Percentiles rank a stretch among this genome's conserved stretches.
These are phyloP conservation scores for Pseudorhiza aurosa DNA, from an alignment of 30 jellyfish, hydroid and myxozoan species.

Conservation along the genomic window DNA sequence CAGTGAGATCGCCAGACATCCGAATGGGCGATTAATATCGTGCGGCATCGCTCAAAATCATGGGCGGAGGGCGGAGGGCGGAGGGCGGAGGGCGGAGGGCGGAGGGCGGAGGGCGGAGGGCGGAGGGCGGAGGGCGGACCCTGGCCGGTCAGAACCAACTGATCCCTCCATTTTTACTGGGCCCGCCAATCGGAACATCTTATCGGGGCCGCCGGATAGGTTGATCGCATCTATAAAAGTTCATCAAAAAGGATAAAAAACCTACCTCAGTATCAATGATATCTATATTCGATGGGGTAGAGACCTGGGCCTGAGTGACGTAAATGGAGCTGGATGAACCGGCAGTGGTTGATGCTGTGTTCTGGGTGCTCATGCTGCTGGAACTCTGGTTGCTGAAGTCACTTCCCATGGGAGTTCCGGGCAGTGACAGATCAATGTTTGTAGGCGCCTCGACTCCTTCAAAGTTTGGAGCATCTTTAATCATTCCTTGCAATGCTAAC, in stretches of 20 bases:
- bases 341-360: constrained; percentile 50
- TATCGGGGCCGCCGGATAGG: background rate
- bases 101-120: too few relatives aligned
- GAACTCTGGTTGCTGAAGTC: constrained; percentile 72
- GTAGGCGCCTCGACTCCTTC: constrained; percentile 45
- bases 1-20: too few relatives aligned
- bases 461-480: constrained; percentile 39
- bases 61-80: too few relatives aligned
- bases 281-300: constrained; percentile 74
- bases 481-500: constrained; percentile 53
- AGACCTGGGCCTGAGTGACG: constrained; percentile 79
- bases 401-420: constrained; percentile 99
- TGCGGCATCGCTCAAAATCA: too few relatives aligned
- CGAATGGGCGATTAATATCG: too few relatives aligned
- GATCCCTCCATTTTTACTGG: too few relatives aligned
- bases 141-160: too few relatives aligned
- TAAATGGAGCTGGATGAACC: constrained; percentile 37
- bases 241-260: background rate
- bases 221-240: background rate
- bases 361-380: constrained; percentile 65
- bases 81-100: too few relatives aligned
- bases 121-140: too few relatives aligned
- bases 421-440: constrained; percentile 72
- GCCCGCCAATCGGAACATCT: too few relatives aligned
- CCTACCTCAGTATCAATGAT: constrained; percentile 42